Conservation (phyloP, 2,797 vertebrate species). For the Rhinella marina region DNA sequence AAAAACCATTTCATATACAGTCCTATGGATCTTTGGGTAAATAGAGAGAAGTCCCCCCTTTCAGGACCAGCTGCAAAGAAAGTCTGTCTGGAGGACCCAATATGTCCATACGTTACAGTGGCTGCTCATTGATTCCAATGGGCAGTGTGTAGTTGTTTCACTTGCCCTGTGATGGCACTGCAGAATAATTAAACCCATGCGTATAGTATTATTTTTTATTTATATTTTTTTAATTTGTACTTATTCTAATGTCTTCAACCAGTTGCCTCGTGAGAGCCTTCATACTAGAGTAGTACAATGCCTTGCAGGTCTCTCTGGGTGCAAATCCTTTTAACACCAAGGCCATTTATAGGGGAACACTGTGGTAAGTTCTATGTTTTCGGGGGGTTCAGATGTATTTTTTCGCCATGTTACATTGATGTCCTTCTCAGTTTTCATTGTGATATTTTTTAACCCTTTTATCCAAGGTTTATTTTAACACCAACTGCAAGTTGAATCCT, state of each 20-base stretch:
- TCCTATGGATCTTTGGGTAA: background rate
- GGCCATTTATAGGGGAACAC: conserved; percentile 15
- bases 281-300: background rate
- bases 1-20: background rate
- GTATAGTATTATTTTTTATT: background rate
- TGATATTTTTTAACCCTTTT: background rate
- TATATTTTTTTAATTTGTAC: background rate
- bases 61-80: background rate
- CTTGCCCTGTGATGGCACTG: background rate
- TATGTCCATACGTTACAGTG: background rate
- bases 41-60: background rate
- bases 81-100: background rate
- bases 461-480: background rate
- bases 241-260: background rate
- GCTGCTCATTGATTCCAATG: background rate
- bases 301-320: conserved; percentile 53
- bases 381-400: background rate
- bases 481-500: background rate
- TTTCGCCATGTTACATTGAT: background rate
- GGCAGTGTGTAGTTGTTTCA: background rate
- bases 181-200: background rate
- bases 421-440: background rate
- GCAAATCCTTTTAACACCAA: conserved; percentile 35
- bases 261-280: background rate
- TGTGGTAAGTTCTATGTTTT: background rate